Evolutionary conservation across 1,140 invertebrate genomes (phyloP), one percentile per base, ranked within the genome.

Genomic region (Anoplolepis gracilipes): DNA sequence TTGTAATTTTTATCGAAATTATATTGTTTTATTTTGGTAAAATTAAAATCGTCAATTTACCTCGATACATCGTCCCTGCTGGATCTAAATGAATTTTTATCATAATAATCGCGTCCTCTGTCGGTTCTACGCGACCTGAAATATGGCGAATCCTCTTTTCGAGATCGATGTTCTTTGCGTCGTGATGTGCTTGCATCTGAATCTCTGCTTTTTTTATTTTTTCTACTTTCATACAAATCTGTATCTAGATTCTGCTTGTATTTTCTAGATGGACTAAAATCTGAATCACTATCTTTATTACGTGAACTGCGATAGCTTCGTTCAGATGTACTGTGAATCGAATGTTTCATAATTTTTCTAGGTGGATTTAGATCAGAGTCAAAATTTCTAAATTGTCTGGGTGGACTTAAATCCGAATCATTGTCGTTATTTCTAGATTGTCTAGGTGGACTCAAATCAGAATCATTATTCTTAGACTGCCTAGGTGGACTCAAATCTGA

Each of bases 331-430:
- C 69, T 85, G 81, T 53, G 57, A 85, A 88, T 84, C 87, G 72
- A 75, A 49, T 88, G 5, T 59, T 87, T 90, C 46, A 22, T 87
- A 39, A 7, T 86, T 67, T 73, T 88, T 67, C 90, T 90, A 28
- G 87, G 59, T n/a, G 88, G 89, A 65, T 87, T 90, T 13, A 90
- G 39, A 62, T 92, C 90, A 1, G 88, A 89, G 61, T 89, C 75
- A 49, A 19, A 46, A 64, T 86, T 90, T 22, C 19, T 79, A 36
- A 25, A 70, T 91, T 88, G 91, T 86, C 94, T 94, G 30, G 93
- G 92, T 7, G 95, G 95, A 55, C 93, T 95, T 13, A 90, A 55
- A 86, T 93, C 91, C 25, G 86, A 89, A 57, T 92, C 89, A 64
- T 86, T 28, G 64, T 92, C 90, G 61, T 86, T 28, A 36, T 85